Evolutionary conservation across 2,113 vertebrate species (phyloP).

Genomic region (Gasterosteus nipponicus): DNA sequence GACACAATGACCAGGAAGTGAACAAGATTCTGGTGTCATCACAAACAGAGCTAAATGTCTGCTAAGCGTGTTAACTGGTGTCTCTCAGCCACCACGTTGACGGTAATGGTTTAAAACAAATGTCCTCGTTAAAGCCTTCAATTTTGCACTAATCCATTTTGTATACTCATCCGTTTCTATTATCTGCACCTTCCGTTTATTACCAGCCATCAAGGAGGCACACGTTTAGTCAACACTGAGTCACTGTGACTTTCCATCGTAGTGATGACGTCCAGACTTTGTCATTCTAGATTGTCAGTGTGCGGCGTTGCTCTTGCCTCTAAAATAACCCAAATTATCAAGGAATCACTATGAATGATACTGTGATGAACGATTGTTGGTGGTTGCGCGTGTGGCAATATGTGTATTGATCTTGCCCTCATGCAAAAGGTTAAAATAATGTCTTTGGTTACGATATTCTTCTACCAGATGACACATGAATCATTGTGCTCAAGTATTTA

Average conservation of each 20-base stretch:
- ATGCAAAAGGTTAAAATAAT: not conserved
- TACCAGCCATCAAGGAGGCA: not conserved
- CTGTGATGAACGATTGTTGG: not conserved
- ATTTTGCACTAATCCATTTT: not conserved
- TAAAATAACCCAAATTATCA: slow-evolving; percentile 2
- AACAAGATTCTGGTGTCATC: not conserved
- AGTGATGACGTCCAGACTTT: not conserved
- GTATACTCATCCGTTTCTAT: not conserved
- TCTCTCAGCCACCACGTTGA: not conserved
- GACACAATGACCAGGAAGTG: not conserved
- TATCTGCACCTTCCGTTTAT: not conserved
- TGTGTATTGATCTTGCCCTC: not conserved
- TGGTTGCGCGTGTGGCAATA: not conserved
- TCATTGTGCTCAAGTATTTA: slow-evolving; percentile 12
- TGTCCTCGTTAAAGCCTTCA: not conserved
- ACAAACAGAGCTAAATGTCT: not conserved
- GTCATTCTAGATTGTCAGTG: not conserved
- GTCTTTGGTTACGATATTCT: not conserved
- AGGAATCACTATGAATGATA: not conserved
- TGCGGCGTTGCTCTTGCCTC: not conserved
- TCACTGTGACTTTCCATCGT: not conserved
- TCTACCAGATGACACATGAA: not conserved
- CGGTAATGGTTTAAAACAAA: not conserved
- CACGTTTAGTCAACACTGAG: not conserved
- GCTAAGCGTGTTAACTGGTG: not conserved